A percentile compares a stretch with the other conserved stretches of the same genome.
Evolutionary conservation across 2,797 vertebrate species (phyloP).

Genomic region (Muscicapa striata): DNA sequence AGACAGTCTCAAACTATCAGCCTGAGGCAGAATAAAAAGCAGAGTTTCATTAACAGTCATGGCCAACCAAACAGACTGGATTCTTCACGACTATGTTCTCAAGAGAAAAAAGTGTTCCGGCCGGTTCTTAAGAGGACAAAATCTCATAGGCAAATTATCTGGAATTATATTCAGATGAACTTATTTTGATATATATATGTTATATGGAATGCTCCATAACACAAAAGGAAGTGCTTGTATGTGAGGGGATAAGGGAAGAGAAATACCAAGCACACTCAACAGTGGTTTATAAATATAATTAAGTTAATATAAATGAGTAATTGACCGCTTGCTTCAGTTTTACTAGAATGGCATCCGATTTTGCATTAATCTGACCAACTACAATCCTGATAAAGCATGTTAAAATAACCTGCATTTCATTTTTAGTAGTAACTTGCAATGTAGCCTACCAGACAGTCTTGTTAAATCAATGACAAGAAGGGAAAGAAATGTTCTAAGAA

Average conservation of each 20-base stretch:
- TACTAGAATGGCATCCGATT: not conserved
- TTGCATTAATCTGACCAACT: not conserved
- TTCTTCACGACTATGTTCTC: not conserved
- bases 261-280: not conserved
- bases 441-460: not conserved
- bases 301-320: not conserved
- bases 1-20: not conserved
- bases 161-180: not conserved
- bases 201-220: not conserved
- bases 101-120: no score
- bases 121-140: not conserved
- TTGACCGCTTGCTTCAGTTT: not conserved
- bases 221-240: not conserved
- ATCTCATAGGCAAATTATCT: not conserved
- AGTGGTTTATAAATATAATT: not conserved
- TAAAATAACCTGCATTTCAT: not conserved
- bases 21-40: not conserved
- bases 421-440: not conserved
- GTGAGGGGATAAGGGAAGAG: fast-evolving
- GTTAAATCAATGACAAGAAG: not conserved
- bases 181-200: not conserved
- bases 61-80: not conserved
- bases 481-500: not conserved
- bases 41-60: not conserved
- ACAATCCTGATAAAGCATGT: not conserved